These are phyloP conservation scores for Thymallus thymallus DNA, from an alignment of 2,113 vertebrate species.

Conservation along the genomic window DNA sequence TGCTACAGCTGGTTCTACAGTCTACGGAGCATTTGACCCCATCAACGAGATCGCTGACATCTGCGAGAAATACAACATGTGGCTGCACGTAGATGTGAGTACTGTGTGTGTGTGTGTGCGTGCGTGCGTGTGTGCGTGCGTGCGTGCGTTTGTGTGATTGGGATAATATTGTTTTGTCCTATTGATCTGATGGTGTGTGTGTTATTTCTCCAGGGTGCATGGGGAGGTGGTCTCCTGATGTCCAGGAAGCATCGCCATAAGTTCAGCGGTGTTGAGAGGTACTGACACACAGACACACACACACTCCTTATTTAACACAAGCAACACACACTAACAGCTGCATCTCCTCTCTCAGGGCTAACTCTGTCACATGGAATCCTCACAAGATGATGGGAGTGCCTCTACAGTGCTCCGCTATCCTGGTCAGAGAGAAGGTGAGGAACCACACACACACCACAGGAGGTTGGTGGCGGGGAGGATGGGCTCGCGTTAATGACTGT, in stretches of 20 bases:
- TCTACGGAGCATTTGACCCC: conserved; percentile 96
- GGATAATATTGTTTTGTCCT: not conserved
- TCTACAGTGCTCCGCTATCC: no score
- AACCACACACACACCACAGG: not conserved
- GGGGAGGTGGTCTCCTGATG: conserved; percentile 97
- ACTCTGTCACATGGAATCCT: no score
- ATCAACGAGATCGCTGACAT: conserved; percentile 96
- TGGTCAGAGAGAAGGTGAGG: no score
- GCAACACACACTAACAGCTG: not conserved
- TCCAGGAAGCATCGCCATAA: conserved; percentile 96
- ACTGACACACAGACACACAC: conserved; percentile 11
- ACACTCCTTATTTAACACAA: not conserved
- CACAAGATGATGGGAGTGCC: no score
- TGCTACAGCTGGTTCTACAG: conserved; percentile 93
- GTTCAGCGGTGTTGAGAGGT: conserved; percentile 91
- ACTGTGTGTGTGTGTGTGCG: not conserved
- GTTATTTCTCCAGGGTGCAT: conserved; percentile 81
- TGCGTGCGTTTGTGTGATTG: no score
- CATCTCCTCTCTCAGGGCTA: no score
- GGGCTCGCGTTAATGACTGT: no score
- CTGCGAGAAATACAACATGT: conserved; percentile 96
- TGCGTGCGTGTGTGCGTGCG: not conserved
- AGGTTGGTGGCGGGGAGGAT: no score
- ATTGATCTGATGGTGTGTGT: conserved; percentile 16
- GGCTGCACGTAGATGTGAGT: conserved; percentile 98